These are phyloP conservation scores for Zaprionus lineosus DNA, from an alignment of 2,888 invertebrate species.

Conservation along the genomic window DNA sequence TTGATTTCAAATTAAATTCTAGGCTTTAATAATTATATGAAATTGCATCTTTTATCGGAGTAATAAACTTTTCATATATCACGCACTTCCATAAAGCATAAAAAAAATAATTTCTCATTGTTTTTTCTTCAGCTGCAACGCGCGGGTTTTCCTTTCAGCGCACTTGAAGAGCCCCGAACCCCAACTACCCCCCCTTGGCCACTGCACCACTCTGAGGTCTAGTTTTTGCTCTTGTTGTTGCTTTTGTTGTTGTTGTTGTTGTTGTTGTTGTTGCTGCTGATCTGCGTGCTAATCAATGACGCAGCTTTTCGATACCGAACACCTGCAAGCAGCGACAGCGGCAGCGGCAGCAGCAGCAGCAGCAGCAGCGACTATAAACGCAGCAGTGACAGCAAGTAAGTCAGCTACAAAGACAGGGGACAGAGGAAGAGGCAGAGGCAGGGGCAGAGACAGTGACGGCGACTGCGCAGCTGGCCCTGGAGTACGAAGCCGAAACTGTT, in stretches of 20 bases:
- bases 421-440: conserved; percentile 1
- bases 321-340: conserved; percentile 50
- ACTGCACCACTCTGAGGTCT: neutral
- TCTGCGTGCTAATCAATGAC: conserved; percentile 69
- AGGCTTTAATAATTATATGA: too few relatives aligned
- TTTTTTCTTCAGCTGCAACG: too few relatives aligned
- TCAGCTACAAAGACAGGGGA: too few relatives aligned
- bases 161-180: too few relatives aligned
- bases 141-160: too few relatives aligned
- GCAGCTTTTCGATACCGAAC: conserved; percentile 61
- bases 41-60: too few relatives aligned
- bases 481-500: conserved; percentile 28
- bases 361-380: conserved; percentile 23
- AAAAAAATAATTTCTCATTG: too few relatives aligned
- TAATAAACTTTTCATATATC: too few relatives aligned
- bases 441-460: conserved; percentile 2
- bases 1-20: too few relatives aligned
- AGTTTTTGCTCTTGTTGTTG: conserved; percentile 49
- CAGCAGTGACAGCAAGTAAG: too few relatives aligned
- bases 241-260: conserved; percentile 54
- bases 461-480: conserved; percentile 53
- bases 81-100: too few relatives aligned
- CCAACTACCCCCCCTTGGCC: too few relatives aligned
- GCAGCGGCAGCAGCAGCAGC: neutral
- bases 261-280: conserved; percentile 30